A percentile compares a stretch with the other conserved stretches of the same genome.
Evolutionary conservation across 2,888 invertebrate species (phyloP).

Genomic region (Agriopis aurantiaria): DNA sequence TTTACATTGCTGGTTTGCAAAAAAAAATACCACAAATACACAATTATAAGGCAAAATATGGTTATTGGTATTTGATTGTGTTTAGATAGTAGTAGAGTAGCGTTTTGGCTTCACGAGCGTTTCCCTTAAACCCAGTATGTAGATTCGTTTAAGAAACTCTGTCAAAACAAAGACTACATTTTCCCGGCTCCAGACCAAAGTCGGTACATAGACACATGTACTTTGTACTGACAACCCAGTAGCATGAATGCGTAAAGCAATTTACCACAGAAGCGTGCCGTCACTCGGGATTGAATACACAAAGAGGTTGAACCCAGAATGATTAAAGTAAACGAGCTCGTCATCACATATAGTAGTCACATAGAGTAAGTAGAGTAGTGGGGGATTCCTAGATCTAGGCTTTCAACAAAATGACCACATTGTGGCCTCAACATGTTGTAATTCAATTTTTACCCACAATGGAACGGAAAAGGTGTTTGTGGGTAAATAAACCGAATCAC

Average conservation of each 20-base stretch:
- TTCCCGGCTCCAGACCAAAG: slow-evolving; percentile 32
- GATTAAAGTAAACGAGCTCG: slow-evolving; percentile 61
- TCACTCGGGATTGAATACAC: slow-evolving; percentile 55
- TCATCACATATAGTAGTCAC: slow-evolving; percentile 39
- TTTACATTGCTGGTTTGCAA: no score
- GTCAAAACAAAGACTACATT: neutral
- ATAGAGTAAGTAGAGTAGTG: slow-evolving; percentile 12
- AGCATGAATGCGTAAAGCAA: slow-evolving; percentile 49
- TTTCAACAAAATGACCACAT: neutral
- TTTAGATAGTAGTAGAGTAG: no score
- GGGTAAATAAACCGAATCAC: no score
- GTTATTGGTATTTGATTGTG: no score
- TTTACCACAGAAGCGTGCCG: slow-evolving; percentile 44
- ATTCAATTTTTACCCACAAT: no score
- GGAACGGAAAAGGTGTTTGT: no score
- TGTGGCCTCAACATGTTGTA: no score
- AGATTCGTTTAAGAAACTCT: neutral
- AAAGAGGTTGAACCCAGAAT: slow-evolving; percentile 55
- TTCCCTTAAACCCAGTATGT: neutral
- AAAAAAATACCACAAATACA: no score
- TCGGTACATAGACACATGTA: slow-evolving; percentile 25
- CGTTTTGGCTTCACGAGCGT: neutral
- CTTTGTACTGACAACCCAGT: slow-evolving; percentile 33
- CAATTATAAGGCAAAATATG: no score
- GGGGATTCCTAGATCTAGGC: slow-evolving; percentile 22